Base-by-base conservation (phyloP, 2,888 invertebrate genomes). In the Chymomyza caudatula region DNA sequence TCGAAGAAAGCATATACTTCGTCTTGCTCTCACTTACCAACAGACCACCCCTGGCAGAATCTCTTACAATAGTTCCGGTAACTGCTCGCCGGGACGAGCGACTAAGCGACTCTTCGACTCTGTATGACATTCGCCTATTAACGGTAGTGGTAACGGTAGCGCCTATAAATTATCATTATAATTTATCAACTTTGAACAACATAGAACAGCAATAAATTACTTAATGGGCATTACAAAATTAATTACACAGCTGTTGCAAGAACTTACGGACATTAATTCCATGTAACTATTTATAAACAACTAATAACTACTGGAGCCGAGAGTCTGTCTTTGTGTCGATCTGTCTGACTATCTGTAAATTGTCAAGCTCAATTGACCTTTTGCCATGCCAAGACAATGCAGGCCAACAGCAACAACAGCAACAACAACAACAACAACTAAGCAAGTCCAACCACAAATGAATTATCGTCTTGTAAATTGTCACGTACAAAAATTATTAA, bases 401-500 rank as follows among this genome's bases (percentile, higher is more conserved):
- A 58, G 60, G 69, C 72, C 72, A 74, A 72, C 61, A 60, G 58
- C 63, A 6, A 67, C 65, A 53, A 29, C 5, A n/a, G 23, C 53
- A 29, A 44, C 29, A 2, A 23, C 43, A 13, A 43, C 3, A 1
- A 25, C 25, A 23, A 23, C 53, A 23, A 15, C 65, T 42, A 61
- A 37, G 70, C 62, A 20, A 47, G 20, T 51, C 20, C 22, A 51
- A 22, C 22, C 51, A 20, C 23, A 67, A 69, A 74, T 82, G 70
- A 76, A 67, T 73, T 82, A 85, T 82, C 65, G 69, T 74, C 76
- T 78, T 74, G 79, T 81, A 76, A 73, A 81, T 85, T 80, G 83
- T 78, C 85, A 69, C 78, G 74, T 81, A 67, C 63, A 74, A 68
- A 37, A 68, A 66, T 74, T 77, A 85, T 78, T 69, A 78, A 71